Evolutionary conservation across 1,140 invertebrate species (phyloP), one percentile per base, ranked within the genome.

Genomic region (Colletes latitarsis): DNA sequence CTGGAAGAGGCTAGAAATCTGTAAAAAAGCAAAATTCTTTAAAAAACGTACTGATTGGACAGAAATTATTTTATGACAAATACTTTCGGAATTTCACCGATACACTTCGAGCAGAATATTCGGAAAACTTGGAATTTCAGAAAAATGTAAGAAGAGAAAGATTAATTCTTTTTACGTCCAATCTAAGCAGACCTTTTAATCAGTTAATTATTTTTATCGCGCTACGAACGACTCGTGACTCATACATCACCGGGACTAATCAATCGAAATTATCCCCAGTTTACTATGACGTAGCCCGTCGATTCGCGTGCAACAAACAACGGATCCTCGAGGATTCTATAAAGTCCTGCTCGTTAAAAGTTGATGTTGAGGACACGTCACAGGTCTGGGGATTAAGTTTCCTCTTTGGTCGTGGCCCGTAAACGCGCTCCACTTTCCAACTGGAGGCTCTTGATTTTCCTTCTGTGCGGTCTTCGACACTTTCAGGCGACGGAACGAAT

Each of bases 261-360:
- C 62, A 63, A 74, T 52, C 58, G n/a, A 74, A 52, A 43, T 77
- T n/a, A 68, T 62, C 21, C 21, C 2, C 69, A 19, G 43, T 55
- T 30, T 57, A 62, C 67, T 57, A 39, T 14, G 30, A 53, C 17
- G 9, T n/a, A 60, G 67, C 74, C 46, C 46, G 17, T 49, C 72
- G 21, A 41, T 19, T 52, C 49, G 15, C 15, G 6, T 46, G 62
- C 17, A 17, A 43, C 46, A 30, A 63, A 76, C 52, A 43, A 49
- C 19, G 39, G 8, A 12, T 5, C 17, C 49, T 63, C 55, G 49
- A 12, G 49, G 46, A 71, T 71, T 85, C 72, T 49, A 19, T 14
- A 69, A n/a, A n/a, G 19, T 46, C 57, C 67, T 68, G 10, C 21
- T 84, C 73, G 76, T 85, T 84, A 85, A 85, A 84, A 83, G 74